Base-by-base conservation (phyloP, 2,888 invertebrate genomes). In the Sminthurinus aureus region DNA sequence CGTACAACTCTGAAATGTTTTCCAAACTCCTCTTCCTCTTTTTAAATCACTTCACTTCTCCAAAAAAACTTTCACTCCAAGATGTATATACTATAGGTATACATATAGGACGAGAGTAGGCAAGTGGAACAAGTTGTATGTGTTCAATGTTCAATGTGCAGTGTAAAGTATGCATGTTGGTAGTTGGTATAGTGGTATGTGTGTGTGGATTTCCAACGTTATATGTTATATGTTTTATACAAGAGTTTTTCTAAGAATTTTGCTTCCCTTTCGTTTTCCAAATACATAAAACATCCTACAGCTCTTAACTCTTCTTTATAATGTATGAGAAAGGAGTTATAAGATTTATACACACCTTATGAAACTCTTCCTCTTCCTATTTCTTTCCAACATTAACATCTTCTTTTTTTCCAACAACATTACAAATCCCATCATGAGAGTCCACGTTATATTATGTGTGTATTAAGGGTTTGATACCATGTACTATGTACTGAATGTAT, bases 281-380 rank as follows among this genome's bases (percentile, higher is more conserved):
- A 58, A 3, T 69, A 69, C 67, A 69, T 69, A 69, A 69, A 69
- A 69, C 67, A 20, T 69, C 67, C 67, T 69, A 11, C 9, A 69
- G 67, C 22, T 69, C 67, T n/a, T 20, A 69, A 69, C 67, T n/a
- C 67, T 69, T 69, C 22, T 69, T 20, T 69, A 69, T 69, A 71
- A 76, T 58, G 81, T 77, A 58, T 58, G 58, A 58, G 58, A 58
- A 6, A 58, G 58, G 18, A 58, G 58, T 58, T 58, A 38, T 38
- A 38, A 58, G 58, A 58, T 58, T 58, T 58, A 58, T 58, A 58
- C 58, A 58, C 58, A 58, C 58, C 58, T 58, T 58, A 15, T 58
- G 13, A 58, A 58, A 38, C 38, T 38, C 38, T 38, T 38, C 38
- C 38, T 38, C 38, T 38, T 38, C 38, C 38, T 38, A 4, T 38